Percentiles rank a stretch among this genome's conserved stretches.
Evolutionary conservation across 1,140 invertebrate genomes (phyloP).

Genomic region (Drosophila nannoptera): DNA sequence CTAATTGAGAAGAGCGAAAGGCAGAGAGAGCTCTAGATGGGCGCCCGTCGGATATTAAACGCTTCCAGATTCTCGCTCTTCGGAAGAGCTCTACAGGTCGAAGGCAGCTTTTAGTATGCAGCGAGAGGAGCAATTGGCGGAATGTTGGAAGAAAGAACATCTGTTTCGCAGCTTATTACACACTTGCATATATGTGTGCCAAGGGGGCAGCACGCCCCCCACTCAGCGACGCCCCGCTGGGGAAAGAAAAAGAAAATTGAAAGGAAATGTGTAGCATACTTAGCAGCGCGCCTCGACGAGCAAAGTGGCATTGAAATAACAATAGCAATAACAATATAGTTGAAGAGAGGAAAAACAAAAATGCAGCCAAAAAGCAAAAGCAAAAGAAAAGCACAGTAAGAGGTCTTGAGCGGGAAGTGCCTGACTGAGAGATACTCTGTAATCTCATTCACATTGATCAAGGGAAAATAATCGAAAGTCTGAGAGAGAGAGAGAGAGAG

Average conservation of each 20-base stretch:
- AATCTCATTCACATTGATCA: too few species aligned
- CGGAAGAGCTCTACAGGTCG: too few species aligned
- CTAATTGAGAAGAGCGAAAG: too few species aligned
- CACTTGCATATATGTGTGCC: slow-evolving; percentile 2
- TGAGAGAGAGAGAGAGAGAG: neutral
- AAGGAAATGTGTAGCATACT: slow-evolving; percentile 64
- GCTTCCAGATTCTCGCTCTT: too few species aligned
- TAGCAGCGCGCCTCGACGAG: slow-evolving; percentile 45
- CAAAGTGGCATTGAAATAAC: slow-evolving; percentile 69
- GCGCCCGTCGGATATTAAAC: too few species aligned
- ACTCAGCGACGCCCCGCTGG: slow-evolving; percentile 1
- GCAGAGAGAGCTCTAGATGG: too few species aligned
- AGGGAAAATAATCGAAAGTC: too few species aligned
- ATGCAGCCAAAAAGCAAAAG: neutral
- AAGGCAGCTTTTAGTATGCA: too few species aligned
- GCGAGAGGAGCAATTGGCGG: too few species aligned
- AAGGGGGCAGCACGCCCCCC: neutral
- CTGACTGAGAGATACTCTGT: neutral
- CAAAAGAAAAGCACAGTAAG: neutral
- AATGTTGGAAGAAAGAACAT: too few species aligned
- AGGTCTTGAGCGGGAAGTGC: neutral
- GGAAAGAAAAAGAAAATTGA: slow-evolving; percentile 40
- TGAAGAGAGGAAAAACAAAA: slow-evolving; percentile 13
- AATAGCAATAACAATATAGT: slow-evolving; percentile 46
- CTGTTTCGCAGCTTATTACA: neutral